Conservation (phyloP, 2,888 invertebrate species). For the Aporophyla lueneburgensis region DNA sequence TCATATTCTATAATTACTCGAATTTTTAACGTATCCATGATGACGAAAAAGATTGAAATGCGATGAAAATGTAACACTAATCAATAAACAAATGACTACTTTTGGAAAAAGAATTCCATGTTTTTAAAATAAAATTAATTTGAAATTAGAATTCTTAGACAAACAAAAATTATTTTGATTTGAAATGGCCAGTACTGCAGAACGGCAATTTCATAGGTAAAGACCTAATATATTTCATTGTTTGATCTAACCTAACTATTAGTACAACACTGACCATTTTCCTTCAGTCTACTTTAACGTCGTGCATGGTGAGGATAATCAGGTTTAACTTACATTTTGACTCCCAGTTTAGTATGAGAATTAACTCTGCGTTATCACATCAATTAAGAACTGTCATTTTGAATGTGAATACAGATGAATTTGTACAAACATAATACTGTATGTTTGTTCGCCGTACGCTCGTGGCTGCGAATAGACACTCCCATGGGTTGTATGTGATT, state of each 20-base stretch:
- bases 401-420: conserved; percentile 47
- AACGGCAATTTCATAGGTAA: too few species aligned
- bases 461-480: conserved; percentile 25
- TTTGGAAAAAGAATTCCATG: too few species aligned
- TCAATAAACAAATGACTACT: too few species aligned
- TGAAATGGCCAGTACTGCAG: too few species aligned
- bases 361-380: conserved; percentile 33
- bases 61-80: too few species aligned
- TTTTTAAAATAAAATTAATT: too few species aligned
- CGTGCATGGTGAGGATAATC: conserved; percentile 45
- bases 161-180: too few species aligned
- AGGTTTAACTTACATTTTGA: conserved; percentile 46
- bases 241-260: conserved; percentile 2
- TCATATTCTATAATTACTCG: too few species aligned
- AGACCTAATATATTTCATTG: too few species aligned
- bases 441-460: conserved; percentile 41
- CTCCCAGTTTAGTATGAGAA: conserved; percentile 40
- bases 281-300: conserved; percentile 29
- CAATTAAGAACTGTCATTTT: conserved; percentile 41
- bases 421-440: conserved; percentile 30
- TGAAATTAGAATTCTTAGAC: too few species aligned
- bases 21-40: too few species aligned
- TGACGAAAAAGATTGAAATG: too few species aligned
- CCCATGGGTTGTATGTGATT: conserved; percentile 5
- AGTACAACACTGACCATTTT: conserved; percentile 34